A percentile compares a stretch with the other conserved stretches of the same genome.
These are phyloP conservation scores for Sphecodes monilicornis DNA, from an alignment of 2,888 invertebrate species.

Conservation along the genomic window DNA sequence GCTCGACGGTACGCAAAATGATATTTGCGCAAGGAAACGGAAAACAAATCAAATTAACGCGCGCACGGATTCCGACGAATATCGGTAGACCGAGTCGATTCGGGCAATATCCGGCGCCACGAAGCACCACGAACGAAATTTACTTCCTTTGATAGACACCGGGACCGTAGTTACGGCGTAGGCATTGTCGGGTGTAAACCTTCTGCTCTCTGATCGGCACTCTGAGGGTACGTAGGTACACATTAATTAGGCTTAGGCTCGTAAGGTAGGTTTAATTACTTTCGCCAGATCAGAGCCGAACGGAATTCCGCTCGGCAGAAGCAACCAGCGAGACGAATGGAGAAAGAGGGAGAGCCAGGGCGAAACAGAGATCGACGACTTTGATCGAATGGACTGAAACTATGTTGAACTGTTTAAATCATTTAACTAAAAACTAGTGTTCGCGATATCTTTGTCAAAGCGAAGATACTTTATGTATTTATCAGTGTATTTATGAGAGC, in stretches of 20 bases:
- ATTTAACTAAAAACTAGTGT: not conserved
- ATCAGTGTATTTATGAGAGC: not conserved
- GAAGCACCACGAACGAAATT: constrained; percentile 67
- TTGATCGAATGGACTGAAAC: constrained; percentile 7
- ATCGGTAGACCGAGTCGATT: constrained; percentile 47
- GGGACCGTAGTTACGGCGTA: constrained; percentile 65
- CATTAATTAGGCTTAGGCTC: constrained; percentile 82
- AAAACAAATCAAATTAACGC: constrained; percentile 52
- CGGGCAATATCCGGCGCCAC: constrained; percentile 43
- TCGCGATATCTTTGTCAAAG: not conserved
- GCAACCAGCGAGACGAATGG: constrained; percentile 51
- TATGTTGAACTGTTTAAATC: constrained; percentile 6
- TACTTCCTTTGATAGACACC: constrained; percentile 71
- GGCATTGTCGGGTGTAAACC: constrained; percentile 73
- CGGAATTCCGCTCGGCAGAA: constrained; percentile 63
- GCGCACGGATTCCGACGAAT: constrained; percentile 41
- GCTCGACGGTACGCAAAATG: constrained; percentile 14
- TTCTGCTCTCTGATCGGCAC: constrained; percentile 67
- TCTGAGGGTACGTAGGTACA: constrained; percentile 78
- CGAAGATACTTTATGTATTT: not conserved
- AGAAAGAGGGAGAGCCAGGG: constrained; percentile 45
- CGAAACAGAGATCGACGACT: constrained; percentile 31
- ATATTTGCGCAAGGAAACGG: constrained; percentile 26
- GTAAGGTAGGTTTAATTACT: constrained; percentile 82
- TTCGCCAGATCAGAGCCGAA: constrained; percentile 81